A percentile compares a stretch with the other conserved stretches of the same genome.
Conservation (phyloP, 2,888 invertebrate species). For the Villa cingulata region DNA sequence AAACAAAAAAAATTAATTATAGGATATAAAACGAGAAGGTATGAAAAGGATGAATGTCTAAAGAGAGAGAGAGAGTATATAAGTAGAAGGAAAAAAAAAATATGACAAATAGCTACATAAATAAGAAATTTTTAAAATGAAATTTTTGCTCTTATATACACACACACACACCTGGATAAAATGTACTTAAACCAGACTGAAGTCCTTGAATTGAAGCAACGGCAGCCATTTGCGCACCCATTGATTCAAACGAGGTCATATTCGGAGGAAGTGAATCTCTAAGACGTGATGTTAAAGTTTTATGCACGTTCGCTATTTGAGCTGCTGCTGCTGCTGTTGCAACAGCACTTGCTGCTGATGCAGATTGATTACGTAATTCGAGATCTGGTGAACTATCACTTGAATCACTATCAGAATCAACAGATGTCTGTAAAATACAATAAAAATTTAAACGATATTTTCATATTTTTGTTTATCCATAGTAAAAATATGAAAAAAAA, state of each 20-base stretch:
- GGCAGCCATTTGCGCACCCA: conserved; percentile 54
- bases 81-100: too few relatives aligned
- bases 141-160: background rate
- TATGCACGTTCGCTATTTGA: conserved; percentile 34
- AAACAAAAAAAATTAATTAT: too few relatives aligned
- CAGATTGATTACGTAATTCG: conserved; percentile 8
- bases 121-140: background rate
- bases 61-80: too few relatives aligned
- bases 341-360: conserved; percentile 34
- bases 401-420: conserved; percentile 54
- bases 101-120: background rate
- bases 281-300: conserved; percentile 30
- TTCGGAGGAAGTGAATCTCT: conserved; percentile 28
- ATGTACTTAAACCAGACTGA: conserved; percentile 18
- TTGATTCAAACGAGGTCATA: conserved; percentile 49
- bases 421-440: conserved; percentile 21
- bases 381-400: conserved; percentile 40
- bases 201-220: conserved; percentile 41
- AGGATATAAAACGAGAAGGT: too few relatives aligned
- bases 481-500: background rate
- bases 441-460: background rate
- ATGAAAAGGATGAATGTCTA: too few relatives aligned
- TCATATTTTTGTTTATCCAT: too few relatives aligned
- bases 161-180: conserved; percentile 25
- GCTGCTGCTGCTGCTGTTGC: conserved; percentile 33